phyloP scores from a whole-genome alignment of 2,888 invertebrate genomes.

The Temnothorax unifasciatus region DNA sequence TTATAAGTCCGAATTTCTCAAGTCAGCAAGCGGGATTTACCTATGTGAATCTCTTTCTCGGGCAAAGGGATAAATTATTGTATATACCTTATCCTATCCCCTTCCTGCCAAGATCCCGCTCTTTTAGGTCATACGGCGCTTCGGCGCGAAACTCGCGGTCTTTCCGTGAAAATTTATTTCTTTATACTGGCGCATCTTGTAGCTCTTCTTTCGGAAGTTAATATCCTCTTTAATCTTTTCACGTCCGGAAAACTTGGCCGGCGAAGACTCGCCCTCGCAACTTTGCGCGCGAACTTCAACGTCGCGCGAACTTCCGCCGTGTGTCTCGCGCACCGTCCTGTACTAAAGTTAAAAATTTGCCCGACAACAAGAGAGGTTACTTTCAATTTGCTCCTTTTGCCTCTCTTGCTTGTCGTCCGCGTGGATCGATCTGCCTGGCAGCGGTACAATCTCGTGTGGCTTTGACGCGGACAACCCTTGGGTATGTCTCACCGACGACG shows the following conservation, averaged over 20 bases:
- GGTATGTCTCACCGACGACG: conserved; percentile 63
- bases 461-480: conserved; percentile 54
- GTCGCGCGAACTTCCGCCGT: conserved; percentile 44
- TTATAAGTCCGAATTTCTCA: conserved; percentile 79
- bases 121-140: conserved; percentile 55
- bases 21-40: conserved; percentile 79
- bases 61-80: conserved; percentile 70
- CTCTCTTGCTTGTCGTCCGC: conserved; percentile 19
- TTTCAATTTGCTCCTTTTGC: conserved; percentile 50
- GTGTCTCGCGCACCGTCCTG: conserved; percentile 47
- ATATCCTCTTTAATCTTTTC: conserved; percentile 54
- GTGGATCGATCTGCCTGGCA: conserved; percentile 22
- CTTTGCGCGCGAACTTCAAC: conserved; percentile 49
- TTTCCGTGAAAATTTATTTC: conserved; percentile 41
- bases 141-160: conserved; percentile 28
- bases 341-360: conserved; percentile 53
- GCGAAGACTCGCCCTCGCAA: conserved; percentile 37
- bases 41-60: conserved; percentile 65
- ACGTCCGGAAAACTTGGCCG: conserved; percentile 37
- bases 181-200: conserved; percentile 51
- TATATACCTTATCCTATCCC: conserved; percentile 39
- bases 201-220: conserved; percentile 53
- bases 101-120: conserved; percentile 54
- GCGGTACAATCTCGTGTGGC: conserved; percentile 38
- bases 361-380: conserved; percentile 46